phyloP scores from a whole-genome alignment of 2,888 invertebrate species.

The Sepiola atlantica region DNA sequence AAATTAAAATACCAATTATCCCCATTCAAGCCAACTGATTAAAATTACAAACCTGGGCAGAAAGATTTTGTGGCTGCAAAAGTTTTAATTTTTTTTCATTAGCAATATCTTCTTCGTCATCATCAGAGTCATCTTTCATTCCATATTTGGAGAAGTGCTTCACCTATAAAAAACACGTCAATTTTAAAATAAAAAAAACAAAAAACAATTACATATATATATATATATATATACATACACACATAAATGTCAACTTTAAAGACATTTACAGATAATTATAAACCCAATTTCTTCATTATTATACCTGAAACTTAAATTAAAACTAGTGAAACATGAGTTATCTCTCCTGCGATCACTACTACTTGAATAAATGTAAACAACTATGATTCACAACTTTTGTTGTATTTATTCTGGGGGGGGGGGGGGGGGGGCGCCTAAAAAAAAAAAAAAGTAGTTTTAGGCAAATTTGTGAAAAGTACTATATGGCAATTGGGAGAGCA shows the following conservation, averaged over 20 bases:
- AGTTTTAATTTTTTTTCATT: constrained; percentile 64
- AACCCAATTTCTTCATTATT: background rate
- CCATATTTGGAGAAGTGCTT: constrained; percentile 97
- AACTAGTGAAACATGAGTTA: background rate
- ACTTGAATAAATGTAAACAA: background rate
- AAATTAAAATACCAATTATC: background rate
- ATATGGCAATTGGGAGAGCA: no score
- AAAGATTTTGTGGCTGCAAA: constrained; percentile 60
- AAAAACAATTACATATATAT: background rate
- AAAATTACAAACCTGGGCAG: constrained; percentile 62
- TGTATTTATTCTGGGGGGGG: no score
- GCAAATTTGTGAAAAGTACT: no score
- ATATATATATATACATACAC: no score
- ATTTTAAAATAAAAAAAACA: background rate
- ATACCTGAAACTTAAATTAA: background rate
- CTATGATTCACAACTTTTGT: no score
- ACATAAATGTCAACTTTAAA: background rate
- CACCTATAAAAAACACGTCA: constrained; percentile 77
- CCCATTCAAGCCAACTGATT: background rate
- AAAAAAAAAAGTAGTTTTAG: no score
- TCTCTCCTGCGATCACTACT: no score
- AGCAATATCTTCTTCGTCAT: constrained; percentile 81
- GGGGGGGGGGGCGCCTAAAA: no score
- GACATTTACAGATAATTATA: background rate
- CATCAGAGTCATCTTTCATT: constrained; percentile 85